phyloP scores from a whole-genome alignment of 1,140 invertebrate genomes.

The Augochlora pura region DNA sequence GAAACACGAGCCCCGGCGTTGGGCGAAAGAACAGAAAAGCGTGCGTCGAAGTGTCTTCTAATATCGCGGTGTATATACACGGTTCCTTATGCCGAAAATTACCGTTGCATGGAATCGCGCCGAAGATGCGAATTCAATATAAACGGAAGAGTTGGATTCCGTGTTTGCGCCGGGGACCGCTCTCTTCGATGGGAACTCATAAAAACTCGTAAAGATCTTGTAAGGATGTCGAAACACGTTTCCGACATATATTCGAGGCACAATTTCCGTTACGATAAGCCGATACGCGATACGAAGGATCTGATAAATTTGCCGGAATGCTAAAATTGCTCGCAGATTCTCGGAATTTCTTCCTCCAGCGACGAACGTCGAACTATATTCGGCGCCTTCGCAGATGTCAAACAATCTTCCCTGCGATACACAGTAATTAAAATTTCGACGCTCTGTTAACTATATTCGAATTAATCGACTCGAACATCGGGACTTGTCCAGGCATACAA shows the following conservation, averaged over 20 bases:
- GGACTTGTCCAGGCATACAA: too few relatives aligned
- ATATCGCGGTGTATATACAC: not conserved
- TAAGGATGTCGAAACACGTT: conserved; percentile 1
- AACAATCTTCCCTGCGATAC: too few relatives aligned
- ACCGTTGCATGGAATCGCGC: not conserved
- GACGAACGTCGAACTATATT: not conserved
- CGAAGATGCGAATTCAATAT: not conserved
- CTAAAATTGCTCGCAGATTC: not conserved
- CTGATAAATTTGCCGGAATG: not conserved
- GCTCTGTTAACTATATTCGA: too few relatives aligned
- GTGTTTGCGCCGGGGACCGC: not conserved
- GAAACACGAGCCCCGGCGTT: too few relatives aligned
- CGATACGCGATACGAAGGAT: not conserved
- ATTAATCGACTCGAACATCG: too few relatives aligned
- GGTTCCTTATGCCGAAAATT: not conserved
- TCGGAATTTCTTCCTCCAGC: not conserved
- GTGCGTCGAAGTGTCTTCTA: not conserved
- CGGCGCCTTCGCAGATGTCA: too few relatives aligned
- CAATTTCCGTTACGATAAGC: not conserved
- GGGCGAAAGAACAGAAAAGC: not conserved
- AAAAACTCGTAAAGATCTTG: not conserved
- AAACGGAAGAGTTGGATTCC: not conserved
- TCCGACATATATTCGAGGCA: not conserved
- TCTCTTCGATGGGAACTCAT: not conserved
- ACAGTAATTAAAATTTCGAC: too few relatives aligned